phyloP scores from a whole-genome alignment of 2,888 invertebrate genomes.

The Esperia sulphurella region DNA sequence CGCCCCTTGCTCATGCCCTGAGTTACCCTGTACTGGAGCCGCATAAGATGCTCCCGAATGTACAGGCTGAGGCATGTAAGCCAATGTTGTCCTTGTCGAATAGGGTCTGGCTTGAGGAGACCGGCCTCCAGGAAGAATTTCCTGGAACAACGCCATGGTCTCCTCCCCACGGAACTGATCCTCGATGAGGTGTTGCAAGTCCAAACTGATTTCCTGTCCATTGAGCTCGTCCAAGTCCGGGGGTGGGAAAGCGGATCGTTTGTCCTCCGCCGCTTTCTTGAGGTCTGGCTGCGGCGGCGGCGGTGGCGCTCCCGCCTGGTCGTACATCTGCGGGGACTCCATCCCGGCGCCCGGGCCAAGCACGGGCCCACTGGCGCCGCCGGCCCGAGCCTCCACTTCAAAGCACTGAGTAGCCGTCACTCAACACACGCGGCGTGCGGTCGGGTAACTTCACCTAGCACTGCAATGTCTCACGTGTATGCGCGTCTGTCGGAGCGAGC shows the following conservation, averaged over 20 bases:
- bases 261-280: slow-evolving; percentile 81
- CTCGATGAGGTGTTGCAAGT: slow-evolving; percentile 94
- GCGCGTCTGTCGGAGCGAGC: slow-evolving; percentile 27
- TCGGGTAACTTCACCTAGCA: slow-evolving; percentile 33
- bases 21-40: slow-evolving; percentile 73
- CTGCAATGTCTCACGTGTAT: slow-evolving; percentile 21
- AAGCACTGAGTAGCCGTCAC: slow-evolving; percentile 69
- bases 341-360: slow-evolving; percentile 79
- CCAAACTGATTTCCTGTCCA: slow-evolving; percentile 94
- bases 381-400: slow-evolving; percentile 73
- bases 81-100: slow-evolving; percentile 84
- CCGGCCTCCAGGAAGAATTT: slow-evolving; percentile 84
- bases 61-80: slow-evolving; percentile 96
- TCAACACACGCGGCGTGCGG: slow-evolving; percentile 60
- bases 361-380: slow-evolving; percentile 68
- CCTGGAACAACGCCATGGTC: slow-evolving; percentile 87
- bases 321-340: slow-evolving; percentile 94
- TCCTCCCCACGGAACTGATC: slow-evolving; percentile 93
- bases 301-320: slow-evolving; percentile 81
- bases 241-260: slow-evolving; percentile 86
- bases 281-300: slow-evolving; percentile 81
- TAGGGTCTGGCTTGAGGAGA: slow-evolving; percentile 65
- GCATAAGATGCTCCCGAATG: slow-evolving; percentile 86
- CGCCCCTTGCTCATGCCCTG: slow-evolving; percentile 82
- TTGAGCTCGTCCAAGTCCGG: slow-evolving; percentile 93